These are phyloP conservation scores for Zophobas morio DNA, from an alignment of 1,140 invertebrate genomes.

Conservation along the genomic window DNA sequence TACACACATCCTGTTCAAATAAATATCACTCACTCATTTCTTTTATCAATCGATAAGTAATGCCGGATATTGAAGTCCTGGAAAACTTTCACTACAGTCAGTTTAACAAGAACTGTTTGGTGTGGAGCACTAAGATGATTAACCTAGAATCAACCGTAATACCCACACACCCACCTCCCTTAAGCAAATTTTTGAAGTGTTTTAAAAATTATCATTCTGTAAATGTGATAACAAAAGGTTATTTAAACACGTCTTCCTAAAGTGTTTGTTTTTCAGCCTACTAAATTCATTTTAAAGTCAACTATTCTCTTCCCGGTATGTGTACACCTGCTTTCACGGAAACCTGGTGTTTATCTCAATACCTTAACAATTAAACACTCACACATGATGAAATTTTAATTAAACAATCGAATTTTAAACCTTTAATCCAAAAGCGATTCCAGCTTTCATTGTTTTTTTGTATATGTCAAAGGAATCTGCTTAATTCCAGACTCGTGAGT, in stretches of 20 bases:
- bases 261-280: constrained; percentile 17
- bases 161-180: constrained; percentile 5
- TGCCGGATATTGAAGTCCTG: no score
- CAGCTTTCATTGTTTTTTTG: no score
- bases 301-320: constrained; percentile 24
- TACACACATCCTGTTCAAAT: not conserved
- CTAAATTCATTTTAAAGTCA: constrained; percentile 4
- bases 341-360: not conserved
- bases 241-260: constrained; percentile 11
- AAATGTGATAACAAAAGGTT: not conserved
- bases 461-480: no score
- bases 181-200: not conserved
- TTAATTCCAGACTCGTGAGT: no score
- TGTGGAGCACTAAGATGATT: no score
- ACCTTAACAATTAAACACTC: no score
- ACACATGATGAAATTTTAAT: no score
- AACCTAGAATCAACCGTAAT: not conserved
- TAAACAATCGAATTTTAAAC: no score
- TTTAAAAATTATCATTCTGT: not conserved
- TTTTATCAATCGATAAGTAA: no score
- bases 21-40: not conserved
- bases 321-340: constrained; percentile 38
- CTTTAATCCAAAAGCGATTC: no score
- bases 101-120: no score
- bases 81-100: no score